Percentiles rank a stretch among this genome's conserved stretches.
phyloP scores from a whole-genome alignment of 2,797 vertebrate genomes.

The Hydrocynus forskahlii region DNA sequence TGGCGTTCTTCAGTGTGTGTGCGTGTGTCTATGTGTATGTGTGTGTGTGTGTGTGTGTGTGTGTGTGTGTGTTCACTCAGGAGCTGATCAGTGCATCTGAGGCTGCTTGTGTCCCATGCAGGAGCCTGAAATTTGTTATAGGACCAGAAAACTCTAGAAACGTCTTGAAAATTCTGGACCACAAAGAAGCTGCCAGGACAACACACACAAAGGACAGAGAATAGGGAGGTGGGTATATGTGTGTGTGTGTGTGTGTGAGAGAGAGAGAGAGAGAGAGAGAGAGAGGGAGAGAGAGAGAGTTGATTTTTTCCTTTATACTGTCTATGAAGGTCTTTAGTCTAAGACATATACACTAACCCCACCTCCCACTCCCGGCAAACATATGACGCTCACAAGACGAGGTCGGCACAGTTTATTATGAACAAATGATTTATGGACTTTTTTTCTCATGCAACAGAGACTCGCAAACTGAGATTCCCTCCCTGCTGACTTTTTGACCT shows the following conservation, averaged over 20 bases:
- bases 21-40: conserved; percentile 31
- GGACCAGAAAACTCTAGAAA: neutral
- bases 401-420: neutral
- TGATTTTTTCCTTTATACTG: neutral
- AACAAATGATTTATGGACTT: neutral
- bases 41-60: conserved; percentile 10
- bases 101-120: conserved; percentile 39
- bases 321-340: neutral
- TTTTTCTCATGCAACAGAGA: neutral
- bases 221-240: neutral
- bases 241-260: neutral
- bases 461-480: neutral
- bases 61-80: conserved; percentile 31
- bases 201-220: neutral
- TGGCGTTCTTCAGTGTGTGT: conserved; percentile 47
- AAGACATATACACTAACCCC: neutral
- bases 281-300: neutral
- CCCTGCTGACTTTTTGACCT: neutral
- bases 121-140: conserved; percentile 2
- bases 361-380: neutral
- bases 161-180: neutral
- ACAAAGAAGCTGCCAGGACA: neutral
- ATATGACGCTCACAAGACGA: conserved; percentile 2
- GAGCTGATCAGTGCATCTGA: conserved; percentile 38
- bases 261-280: neutral